Evolutionary conservation across 2,113 vertebrate genomes (phyloP), one percentile per base, ranked within the genome.

Genomic region (Trematomus loennbergii): DNA sequence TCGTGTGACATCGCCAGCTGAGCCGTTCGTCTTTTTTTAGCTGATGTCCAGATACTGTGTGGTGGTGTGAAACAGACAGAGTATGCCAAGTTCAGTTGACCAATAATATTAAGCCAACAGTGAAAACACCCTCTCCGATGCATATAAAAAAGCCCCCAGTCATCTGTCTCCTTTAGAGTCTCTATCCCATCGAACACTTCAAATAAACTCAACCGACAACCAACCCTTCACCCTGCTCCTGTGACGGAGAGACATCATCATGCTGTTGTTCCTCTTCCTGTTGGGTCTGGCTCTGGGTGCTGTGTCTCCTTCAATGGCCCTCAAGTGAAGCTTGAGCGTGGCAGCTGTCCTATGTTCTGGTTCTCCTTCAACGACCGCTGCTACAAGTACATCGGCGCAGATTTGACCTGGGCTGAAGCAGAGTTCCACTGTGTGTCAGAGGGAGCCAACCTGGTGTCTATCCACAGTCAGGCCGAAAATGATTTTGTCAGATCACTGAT

Each of bases 351-450:
- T 29, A 0, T 0, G 2, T 81, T 65, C 88, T 88, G 88, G 85
- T 71, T 0, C 59, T 57, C n/a, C 20, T 90, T 72, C 57, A 25
- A 45, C 0, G 0, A 0, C 11, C 22, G 45, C 58, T 88, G 46
- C 64, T 87, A 78, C 78, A 87, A 82, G 40, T 87, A 86, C 1
- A 0, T 70, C 0, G 0, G 57, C 3, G 12, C 61, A 25, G 0
- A 0, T 0, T 0, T 62, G 82, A 61, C 29, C 72, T 89, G 78
- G 78, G 68, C 46, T 45, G 82, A 89, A 62, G 85, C 78, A 69
- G 83, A 87, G 55, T n/a, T 79, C 11, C 2, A 66, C 20, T 87
- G 78, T 72, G 2, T 83, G 29, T n/a, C n/a, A n/a, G n/a, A n/a
- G n/a, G n/a, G n/a, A n/a, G n/a, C n/a, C n/a, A n/a, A n/a, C n/a